A percentile compares a stretch with the other conserved stretches of the same genome.
phyloP scores from a whole-genome alignment of 2,797 vertebrate species.

The Notamacropus eugenii region DNA sequence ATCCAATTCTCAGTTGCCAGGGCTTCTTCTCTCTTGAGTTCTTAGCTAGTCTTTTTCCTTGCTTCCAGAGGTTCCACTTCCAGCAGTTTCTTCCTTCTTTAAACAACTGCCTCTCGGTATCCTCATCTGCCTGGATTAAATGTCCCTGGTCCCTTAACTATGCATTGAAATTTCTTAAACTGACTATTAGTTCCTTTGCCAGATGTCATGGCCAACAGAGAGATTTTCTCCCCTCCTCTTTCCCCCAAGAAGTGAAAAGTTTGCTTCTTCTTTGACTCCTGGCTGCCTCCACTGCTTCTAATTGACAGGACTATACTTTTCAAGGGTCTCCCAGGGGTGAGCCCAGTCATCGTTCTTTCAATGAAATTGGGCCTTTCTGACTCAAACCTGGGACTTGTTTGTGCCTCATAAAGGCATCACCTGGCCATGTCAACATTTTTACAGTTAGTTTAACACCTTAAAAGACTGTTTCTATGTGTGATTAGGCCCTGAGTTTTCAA shows the following conservation, averaged over 20 bases:
- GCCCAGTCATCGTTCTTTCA: background rate
- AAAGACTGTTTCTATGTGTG: background rate
- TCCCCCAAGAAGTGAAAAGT: background rate
- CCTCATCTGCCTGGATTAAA: background rate
- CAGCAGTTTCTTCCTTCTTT: background rate
- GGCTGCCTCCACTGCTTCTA: background rate
- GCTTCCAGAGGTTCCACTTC: background rate
- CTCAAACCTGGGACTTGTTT: background rate
- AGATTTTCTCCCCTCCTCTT: background rate
- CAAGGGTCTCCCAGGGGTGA: background rate
- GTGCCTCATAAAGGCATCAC: background rate
- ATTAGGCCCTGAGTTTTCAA: background rate
- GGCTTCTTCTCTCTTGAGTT: background rate
- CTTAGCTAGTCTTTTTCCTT: background rate
- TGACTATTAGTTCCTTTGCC: background rate
- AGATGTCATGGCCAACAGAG: background rate
- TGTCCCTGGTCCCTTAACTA: background rate
- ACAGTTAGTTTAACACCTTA: background rate
- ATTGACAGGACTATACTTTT: background rate
- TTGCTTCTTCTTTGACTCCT: background rate
- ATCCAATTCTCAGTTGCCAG: background rate
- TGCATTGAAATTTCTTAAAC: background rate
- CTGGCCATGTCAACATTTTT: background rate
- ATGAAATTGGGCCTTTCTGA: background rate
- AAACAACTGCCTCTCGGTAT: background rate